Evolutionary conservation across 2,888 invertebrate species (phyloP).

Genomic region (Lobophora halterata): DNA sequence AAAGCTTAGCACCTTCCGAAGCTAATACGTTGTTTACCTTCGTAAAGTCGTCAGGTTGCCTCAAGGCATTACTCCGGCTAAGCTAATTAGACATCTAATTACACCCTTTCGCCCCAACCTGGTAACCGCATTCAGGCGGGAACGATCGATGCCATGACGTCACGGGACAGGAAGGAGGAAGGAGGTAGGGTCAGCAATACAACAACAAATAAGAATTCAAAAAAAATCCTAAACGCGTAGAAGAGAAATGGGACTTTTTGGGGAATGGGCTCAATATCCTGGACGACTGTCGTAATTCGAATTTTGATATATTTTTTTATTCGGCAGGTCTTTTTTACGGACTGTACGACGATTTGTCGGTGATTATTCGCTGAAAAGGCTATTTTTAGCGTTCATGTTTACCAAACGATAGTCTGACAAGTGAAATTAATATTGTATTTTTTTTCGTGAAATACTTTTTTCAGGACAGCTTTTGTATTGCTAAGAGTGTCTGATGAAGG

Average conservation of each 20-base stretch:
- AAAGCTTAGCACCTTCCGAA: no score
- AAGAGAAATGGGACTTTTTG: no score
- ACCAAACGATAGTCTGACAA: conserved; percentile 32
- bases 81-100: conserved; percentile 29
- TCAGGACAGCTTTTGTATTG: background rate
- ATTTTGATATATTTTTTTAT: no score
- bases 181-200: conserved; percentile 22
- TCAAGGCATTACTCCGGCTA: conserved; percentile 15
- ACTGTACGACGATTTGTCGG: conserved; percentile 40
- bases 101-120: conserved; percentile 39
- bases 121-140: conserved; percentile 50
- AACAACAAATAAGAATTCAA: background rate
- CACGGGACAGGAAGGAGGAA: conserved; percentile 44
- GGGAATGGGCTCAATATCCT: no score
- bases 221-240: no score
- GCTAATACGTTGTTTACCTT: no score
- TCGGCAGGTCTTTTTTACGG: conserved; percentile 1
- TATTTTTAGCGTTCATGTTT: conserved; percentile 51
- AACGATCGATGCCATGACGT: conserved; percentile 76
- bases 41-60: conserved; percentile 3
- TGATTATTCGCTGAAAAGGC: conserved; percentile 54
- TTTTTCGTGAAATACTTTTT: conserved; percentile 29
- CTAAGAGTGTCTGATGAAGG: conserved; percentile 9
- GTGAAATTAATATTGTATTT: conserved; percentile 38
- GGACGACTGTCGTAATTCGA: no score